A percentile compares a stretch with the other conserved stretches of the same genome.
phyloP scores from a whole-genome alignment of 1,140 invertebrate species.

The Drosophila mauritiana region DNA sequence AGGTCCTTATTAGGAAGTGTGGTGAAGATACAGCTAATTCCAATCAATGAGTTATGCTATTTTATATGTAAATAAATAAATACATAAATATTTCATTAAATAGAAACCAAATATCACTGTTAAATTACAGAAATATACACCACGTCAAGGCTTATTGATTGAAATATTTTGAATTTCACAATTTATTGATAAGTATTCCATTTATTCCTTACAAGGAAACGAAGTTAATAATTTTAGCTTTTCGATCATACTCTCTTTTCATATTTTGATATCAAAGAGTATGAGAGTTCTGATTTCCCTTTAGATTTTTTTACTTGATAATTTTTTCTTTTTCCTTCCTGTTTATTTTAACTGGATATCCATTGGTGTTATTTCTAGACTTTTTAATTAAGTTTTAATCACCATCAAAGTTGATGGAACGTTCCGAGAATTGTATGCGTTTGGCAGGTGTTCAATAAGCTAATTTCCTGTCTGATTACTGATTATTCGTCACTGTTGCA shows the following conservation, averaged over 20 bases:
- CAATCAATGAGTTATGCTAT: neutral
- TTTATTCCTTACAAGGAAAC: too few species aligned
- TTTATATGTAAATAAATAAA: too few species aligned
- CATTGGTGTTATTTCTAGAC: neutral
- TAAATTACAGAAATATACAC: too few species aligned
- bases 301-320: neutral
- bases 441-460: slow-evolving; percentile 37
- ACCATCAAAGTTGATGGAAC: slow-evolving; percentile 20
- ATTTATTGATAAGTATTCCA: too few species aligned
- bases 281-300: too few species aligned
- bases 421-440: neutral
- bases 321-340: neutral
- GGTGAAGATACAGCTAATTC: neutral
- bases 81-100: too few species aligned
- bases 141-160: too few species aligned
- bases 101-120: too few species aligned
- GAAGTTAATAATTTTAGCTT: too few species aligned
- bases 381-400: slow-evolving; percentile 53
- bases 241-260: too few species aligned
- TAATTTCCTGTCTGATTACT: slow-evolving; percentile 41
- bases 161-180: too few species aligned
- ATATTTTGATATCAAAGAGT: too few species aligned
- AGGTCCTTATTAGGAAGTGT: neutral
- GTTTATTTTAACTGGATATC: neutral
- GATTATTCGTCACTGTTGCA: neutral